Evolutionary conservation across 2,888 invertebrate genomes (phyloP), one percentile per base, ranked within the genome.

Genomic region (Liodrosophila aerea): DNA sequence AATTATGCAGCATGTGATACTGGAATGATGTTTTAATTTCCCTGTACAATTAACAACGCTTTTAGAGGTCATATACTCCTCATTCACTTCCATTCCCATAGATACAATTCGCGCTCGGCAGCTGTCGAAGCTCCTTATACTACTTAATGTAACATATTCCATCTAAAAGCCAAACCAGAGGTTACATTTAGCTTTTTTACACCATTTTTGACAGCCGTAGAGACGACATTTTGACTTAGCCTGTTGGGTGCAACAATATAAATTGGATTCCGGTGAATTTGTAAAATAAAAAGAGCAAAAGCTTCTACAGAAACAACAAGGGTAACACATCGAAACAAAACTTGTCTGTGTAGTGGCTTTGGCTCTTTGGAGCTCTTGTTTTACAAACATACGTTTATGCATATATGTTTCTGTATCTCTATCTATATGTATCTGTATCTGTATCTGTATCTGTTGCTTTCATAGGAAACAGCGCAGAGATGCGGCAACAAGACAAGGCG

Each of bases 201-300:
- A 22, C 22, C 2, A 22, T 22, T 22, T 36, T 36, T 36, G 36
- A 36, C 15, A 36, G 36, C 36, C 16, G 13, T 4, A 36, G 15
- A 36, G 36, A 16, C 36, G 15, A 36, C 36, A 15, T 36, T 62
- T 56, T 66, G 61, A 65, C 61, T 65, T 53, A 54, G 46, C 45
- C 46, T 67, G 59, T 60, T 66, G 66, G 52, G 45, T 65, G 74
- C 72, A 63, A 63, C 77, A 75, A 81, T 76, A 83, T 76, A 83
- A 83, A 81, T 82, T 83, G 81, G 81, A 83, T 82, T 83, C 76
- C 65, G 43, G 57, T 67, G 83, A 83, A 82, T 81, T 72, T 82
- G 83, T 82, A 83, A 81, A 22, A 22, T 4, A 22, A 5, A 22
- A 22, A 5, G 5, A 22, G 22, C 82, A 66, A 62, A 72, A 76